Evolutionary conservation across 1,140 invertebrate genomes (phyloP), one percentile per base, ranked within the genome.

Genomic region (Leptinotarsa lineolata): DNA sequence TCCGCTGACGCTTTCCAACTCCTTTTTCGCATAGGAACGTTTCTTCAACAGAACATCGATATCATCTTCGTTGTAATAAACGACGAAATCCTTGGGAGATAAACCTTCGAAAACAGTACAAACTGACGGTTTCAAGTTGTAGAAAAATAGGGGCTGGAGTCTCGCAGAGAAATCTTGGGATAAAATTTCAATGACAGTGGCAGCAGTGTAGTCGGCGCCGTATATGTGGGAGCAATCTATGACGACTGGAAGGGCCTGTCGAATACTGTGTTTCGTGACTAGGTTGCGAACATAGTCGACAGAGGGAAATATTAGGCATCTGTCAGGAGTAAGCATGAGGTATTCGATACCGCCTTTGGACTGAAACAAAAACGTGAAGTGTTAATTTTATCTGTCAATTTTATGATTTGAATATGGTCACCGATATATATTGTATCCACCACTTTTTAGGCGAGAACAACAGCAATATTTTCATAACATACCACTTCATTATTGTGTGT

Each of bases 251-350:
- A 91, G 86, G 24, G 86, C 88, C 74, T 88, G 87, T 65, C 88
- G 85, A n/a, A 87, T 86, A 45, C 92, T 92, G 81, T 91, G 91
- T 82, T 95, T 95, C n/a, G 90, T 93, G 8, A 96, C 92, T 59
- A 93, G 86, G 76, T 91, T 90, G 70, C 93, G 87, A 44, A 96
- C 90, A 84, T 95, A 95, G 82, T 96, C 94, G 54, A 95, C 93
- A 0, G 93, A 94, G 2, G 95, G 94, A 84, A 96, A 96, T 77
- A 94, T 93, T 1, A 96, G 86, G 80, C 93, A 94, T 61, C 94
- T 89, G 83, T 95, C 93, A 4, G 94, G 92, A 1, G 92, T 93
- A 39, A 96, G 85, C 86, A 95, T 90, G 22, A 95, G 84, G 82
- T 94, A 94, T 75, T 93, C 90, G 30, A 89, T 87, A 22, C 90